Evolutionary conservation across 64 coral and sea anemone genomes (phyloP), one percentile per base, ranked within the genome.

Genomic region (Dendronephthya gigantea): DNA sequence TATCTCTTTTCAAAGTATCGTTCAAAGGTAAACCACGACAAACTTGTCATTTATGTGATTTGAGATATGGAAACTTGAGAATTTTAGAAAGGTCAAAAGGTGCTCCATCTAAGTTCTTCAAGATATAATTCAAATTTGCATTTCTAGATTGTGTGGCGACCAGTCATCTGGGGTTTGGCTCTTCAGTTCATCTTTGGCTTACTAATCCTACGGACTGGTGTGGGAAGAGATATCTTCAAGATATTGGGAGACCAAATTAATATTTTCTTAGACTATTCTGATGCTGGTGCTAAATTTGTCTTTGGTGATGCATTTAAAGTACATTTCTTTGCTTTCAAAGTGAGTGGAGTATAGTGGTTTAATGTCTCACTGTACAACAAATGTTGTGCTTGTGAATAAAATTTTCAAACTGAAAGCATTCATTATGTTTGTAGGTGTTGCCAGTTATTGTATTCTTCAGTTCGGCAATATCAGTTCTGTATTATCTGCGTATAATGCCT

Each of bases 101-200:
- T n/a, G n/a, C n/a, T n/a, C n/a, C n/a, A n/a, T n/a, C 19, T 17
- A 30, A 66, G 4, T 5, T n/a, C 5, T n/a, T 3, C 58, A 39
- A 39, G 15, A 79, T 2, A 36, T 34, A 9, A 9, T 79, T n/a
- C n/a, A n/a, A n/a, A 8, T 79, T 79, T 36, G 15, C 29, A 79
- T 23, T 85, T 49, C 22, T 62, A 98, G 94, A 86, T 98, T 83
- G 85, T 87, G 5, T 98, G 94, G 94, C 91, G 89, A 1, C 94
- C 94, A 23, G 94, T 98, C 7, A 9, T 98, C 34, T 98, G 94
- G 92, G 94, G 94, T 52, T 82, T 98, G 23, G 79, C 82, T 38
- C 62, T 98, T 23, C 94, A 98, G 84, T 86, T 98, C 32, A 87
- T 91, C 34, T 98, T 98, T 87, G 91, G 89, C 14, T 68, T 98